Evolutionary conservation across 2,113 vertebrate species (phyloP), one percentile per base, ranked within the genome.

Genomic region (Dissostichus mawsoni): DNA sequence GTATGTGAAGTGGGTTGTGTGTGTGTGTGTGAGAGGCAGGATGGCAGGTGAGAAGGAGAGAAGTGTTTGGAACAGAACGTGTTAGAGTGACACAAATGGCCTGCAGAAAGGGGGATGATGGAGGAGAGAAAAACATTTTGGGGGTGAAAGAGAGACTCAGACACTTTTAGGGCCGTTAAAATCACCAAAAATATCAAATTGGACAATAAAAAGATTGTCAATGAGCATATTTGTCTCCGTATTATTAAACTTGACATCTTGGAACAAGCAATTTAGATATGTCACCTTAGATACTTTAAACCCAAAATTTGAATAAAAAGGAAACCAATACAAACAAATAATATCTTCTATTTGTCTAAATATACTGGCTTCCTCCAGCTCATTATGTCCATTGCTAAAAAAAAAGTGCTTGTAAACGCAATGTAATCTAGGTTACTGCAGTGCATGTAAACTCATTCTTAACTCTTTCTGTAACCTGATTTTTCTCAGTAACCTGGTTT

Each of bases 11-110:
- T 53, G 36, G 45, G 62, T 45, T 66, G 64, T 66, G 64, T 51
- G 51, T 66, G 64, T 51, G 51, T 64, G 6, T 13, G 86, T 64
- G 78, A 86, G 61, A 84, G 56, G 52, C 52, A 57, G 82, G 64
- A 67, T 80, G 77, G 88, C 80, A 84, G 90, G 87, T 86, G 90
- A 87, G 86, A 83, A 86, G 80, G 16, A 87, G 70, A 81, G 80
- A 92, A 76, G 90, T 84, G 90, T 82, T 84, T 81, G 70, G 78
- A 86, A 73, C 11, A 33, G 41, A 33, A 72, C 75, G 90, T 90
- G 89, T 81, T 64, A 79, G 70, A 84, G 73, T 10, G 67, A 75
- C 84, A 63, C 90, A 93, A 85, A 93, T 90, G 87, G 88, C 84
- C 78, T 36, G 79, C 65, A 13, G 65, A 79, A 66, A 86, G 48